Percentiles rank a stretch among this genome's conserved stretches.
These are phyloP conservation scores for Nemopilema nomurai DNA, from an alignment of 30 jellyfish, hydroid and myxozoan species.

Conservation along the genomic window DNA sequence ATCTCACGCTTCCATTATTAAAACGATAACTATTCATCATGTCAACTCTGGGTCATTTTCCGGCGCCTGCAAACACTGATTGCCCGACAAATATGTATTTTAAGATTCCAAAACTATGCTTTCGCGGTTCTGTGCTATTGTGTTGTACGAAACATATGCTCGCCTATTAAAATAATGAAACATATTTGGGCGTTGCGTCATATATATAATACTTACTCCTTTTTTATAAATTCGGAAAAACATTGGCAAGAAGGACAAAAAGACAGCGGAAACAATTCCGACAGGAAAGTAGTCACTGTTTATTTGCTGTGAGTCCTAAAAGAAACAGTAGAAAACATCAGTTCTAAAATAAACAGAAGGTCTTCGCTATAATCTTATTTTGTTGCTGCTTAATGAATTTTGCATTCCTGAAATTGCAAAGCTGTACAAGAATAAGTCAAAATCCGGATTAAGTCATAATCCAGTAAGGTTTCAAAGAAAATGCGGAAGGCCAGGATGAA, in stretches of 20 bases:
- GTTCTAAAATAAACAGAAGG: too few relatives aligned
- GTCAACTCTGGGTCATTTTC: too few relatives aligned
- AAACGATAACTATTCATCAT: too few relatives aligned
- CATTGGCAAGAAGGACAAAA: constrained; percentile 71
- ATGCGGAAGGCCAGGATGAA: neutral
- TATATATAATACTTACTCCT: constrained; percentile 44
- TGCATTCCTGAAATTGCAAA: neutral
- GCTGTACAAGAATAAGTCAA: neutral
- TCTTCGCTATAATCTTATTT: too few relatives aligned
- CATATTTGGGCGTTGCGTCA: neutral
- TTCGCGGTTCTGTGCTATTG: too few relatives aligned
- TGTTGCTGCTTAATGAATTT: neutral
- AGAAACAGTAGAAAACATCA: neutral
- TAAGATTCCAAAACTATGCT: too few relatives aligned
- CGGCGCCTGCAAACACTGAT: too few relatives aligned
- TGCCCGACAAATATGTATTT: too few relatives aligned
- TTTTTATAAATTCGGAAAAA: constrained; percentile 57
- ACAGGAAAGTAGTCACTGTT: constrained; percentile 75
- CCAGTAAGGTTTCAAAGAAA: neutral
- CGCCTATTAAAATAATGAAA: too few relatives aligned
- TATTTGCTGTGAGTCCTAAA: constrained; percentile 58
- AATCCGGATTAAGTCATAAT: neutral
- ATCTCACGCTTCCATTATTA: too few relatives aligned
- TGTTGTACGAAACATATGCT: too few relatives aligned
- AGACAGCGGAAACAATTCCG: constrained; percentile 64